Evolutionary conservation across 2,888 invertebrate species (phyloP).

Genomic region (Thalpophila matura): DNA sequence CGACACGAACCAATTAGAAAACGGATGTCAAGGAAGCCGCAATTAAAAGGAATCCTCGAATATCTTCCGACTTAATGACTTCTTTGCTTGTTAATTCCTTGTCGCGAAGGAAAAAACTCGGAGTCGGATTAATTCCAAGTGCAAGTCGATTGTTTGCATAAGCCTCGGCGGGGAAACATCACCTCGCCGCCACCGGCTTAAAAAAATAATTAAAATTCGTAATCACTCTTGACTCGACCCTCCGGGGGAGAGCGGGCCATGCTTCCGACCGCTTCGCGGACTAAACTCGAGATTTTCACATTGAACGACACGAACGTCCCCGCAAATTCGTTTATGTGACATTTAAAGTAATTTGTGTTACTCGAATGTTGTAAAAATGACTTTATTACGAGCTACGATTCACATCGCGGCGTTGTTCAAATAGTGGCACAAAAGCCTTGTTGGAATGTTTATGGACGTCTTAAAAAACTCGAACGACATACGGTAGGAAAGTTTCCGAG

Average conservation of each 20-base stretch:
- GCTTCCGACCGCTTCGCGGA: conserved; percentile 78
- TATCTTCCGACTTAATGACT: conserved; percentile 90
- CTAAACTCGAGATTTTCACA: conserved; percentile 67
- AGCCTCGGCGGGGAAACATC: conserved; percentile 89
- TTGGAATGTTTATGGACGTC: conserved; percentile 83
- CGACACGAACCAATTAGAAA: conserved; percentile 89
- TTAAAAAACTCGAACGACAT: conserved; percentile 84
- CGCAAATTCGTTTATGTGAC: conserved; percentile 76
- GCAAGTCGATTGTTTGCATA: conserved; percentile 91
- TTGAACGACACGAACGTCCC: conserved; percentile 72
- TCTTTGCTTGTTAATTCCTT: conserved; percentile 91
- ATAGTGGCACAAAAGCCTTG: conserved; percentile 81
- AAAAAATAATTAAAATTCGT: conserved; percentile 91
- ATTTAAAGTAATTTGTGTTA: conserved; percentile 75
- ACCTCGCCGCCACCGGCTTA: conserved; percentile 90
- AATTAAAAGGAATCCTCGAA: conserved; percentile 90
- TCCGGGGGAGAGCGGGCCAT: conserved; percentile 75
- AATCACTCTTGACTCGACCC: conserved; percentile 90
- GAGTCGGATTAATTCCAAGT: conserved; percentile 90
- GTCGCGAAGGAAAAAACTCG: conserved; percentile 88
- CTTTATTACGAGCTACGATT: conserved; percentile 79
- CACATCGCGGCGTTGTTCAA: conserved; percentile 73
- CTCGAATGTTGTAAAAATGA: conserved; percentile 79
- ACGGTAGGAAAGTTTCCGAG: conserved; percentile 82
- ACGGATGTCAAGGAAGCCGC: conserved; percentile 87